Evolutionary conservation across 2,888 invertebrate species (phyloP).

Genomic region (Cantharis rufa): DNA sequence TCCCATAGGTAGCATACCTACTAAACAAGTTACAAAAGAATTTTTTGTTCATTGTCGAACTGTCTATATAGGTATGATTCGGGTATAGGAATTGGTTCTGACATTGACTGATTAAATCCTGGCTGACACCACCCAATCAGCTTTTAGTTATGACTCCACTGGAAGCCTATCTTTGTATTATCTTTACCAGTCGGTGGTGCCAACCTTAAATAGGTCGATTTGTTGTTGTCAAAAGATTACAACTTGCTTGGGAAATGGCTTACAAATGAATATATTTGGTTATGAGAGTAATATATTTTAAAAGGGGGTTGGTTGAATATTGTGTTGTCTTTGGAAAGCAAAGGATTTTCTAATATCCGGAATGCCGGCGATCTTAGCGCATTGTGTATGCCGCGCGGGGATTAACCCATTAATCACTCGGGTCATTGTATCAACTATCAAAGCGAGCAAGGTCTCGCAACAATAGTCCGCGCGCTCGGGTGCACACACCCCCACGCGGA

Average conservation of each 20-base stretch:
- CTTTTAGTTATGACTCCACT: constrained; percentile 39
- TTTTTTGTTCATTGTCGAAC: constrained; percentile 8
- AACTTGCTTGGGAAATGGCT: constrained; percentile 17
- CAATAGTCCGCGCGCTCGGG: constrained; percentile 53
- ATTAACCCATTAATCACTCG: constrained; percentile 58
- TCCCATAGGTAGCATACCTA: not conserved
- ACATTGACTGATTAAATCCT: constrained; percentile 45
- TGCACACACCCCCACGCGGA: constrained; percentile 48
- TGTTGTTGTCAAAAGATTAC: constrained; percentile 42
- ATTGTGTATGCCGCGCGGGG: constrained; percentile 58
- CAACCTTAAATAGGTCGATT: constrained; percentile 44
- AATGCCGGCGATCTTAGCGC: constrained; percentile 56
- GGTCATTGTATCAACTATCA: constrained; percentile 61
- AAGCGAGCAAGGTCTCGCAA: constrained; percentile 57
- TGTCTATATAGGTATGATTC: constrained; percentile 20
- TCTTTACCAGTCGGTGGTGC: constrained; percentile 42
- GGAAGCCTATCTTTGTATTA: constrained; percentile 42
- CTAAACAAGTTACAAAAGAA: not conserved
- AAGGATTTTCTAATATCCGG: constrained; percentile 58
- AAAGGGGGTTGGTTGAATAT: constrained; percentile 16
- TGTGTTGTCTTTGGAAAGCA: constrained; percentile 41
- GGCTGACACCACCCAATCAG: constrained; percentile 49
- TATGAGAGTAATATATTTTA: constrained; percentile 26
- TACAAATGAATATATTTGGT: constrained; percentile 20
- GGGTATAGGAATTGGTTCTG: constrained; percentile 27